Base-by-base conservation (phyloP, 2,113 vertebrate genomes). In the Notarius quadriscutis region DNA sequence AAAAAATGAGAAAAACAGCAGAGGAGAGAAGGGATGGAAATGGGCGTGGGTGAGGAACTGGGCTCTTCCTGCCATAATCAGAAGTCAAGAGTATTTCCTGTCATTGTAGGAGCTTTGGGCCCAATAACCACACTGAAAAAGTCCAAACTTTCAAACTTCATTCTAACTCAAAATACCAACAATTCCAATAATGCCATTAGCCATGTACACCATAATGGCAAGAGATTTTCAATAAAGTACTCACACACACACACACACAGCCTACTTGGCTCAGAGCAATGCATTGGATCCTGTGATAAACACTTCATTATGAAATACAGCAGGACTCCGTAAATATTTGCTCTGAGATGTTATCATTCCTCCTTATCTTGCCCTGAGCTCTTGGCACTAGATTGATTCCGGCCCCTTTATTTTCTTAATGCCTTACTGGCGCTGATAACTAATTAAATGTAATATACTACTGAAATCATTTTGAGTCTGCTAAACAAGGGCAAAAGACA, bases 61-160 rank as follows among this genome's bases (percentile, higher is more conserved):
- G 87, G 91, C 92, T 92, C 91, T 95, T 96, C 95, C 95, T 95
- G 94, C 85, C 91, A 92, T 95, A 95, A 95, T 95, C 95, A 95
- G 91, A 93, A 93, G 91, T 92, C 92, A 84, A 83, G 92, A 94
- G 93, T 83, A 90, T 93, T 96, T 96, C 95, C 95, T 95, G 85
- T 93, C 94, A 96, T 96, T 96, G 95, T 95, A 88, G 91, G 58
- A 89, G 91, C 91, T 93, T 91, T 86, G 91, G 92, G 90, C 86
- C 89, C 93, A 93, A 92, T 93, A 93, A 92, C 90, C 88, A 87
- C 69, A 20, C 67, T 88, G 57, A 30, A 79, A 79, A 79, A 9
- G 78, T 15, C 55, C 55, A 48, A 34, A 57, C 27, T 58, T 11
- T 83, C 9, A 62, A 62, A 12, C 30, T 41, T n/a, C 51, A 83